Percentiles rank a stretch among this genome's conserved stretches.
phyloP scores from a whole-genome alignment of 2,797 vertebrate species.

The Avahi laniger region DNA sequence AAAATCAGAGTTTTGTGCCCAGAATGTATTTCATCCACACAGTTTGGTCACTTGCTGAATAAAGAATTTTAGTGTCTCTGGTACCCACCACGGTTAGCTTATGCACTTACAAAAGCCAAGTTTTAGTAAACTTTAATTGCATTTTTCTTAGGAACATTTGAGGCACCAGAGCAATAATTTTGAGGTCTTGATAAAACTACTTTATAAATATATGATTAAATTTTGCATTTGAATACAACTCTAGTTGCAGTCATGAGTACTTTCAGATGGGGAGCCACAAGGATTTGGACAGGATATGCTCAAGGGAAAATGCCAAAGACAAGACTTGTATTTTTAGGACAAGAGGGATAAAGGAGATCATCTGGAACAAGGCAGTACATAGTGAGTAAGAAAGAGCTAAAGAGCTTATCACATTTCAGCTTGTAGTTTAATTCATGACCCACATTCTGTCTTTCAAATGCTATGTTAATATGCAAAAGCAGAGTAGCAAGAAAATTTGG shows the following conservation, averaged over 20 bases:
- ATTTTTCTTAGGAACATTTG: conserved; percentile 38
- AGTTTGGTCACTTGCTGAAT: conserved; percentile 12
- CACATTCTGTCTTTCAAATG: background rate
- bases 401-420: background rate
- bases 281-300: background rate
- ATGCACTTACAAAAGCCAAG: background rate
- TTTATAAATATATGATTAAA: conserved; percentile 43
- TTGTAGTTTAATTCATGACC: background rate
- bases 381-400: background rate
- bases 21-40: background rate
- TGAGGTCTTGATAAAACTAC: conserved; percentile 34
- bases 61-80: conserved; percentile 4
- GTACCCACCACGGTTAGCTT: background rate
- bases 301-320: background rate
- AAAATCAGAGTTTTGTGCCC: conserved; percentile 17
- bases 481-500: background rate
- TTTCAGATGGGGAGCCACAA: background rate
- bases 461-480: background rate
- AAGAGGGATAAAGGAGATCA: background rate
- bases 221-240: conserved; percentile 6
- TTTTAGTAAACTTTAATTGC: background rate
- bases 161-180: conserved; percentile 25
- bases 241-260: background rate
- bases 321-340: background rate
- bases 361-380: background rate